Percentiles rank a stretch among this genome's conserved stretches.
phyloP scores from a whole-genome alignment of 1,140 invertebrate species.

The Brachionus sp. region DNA sequence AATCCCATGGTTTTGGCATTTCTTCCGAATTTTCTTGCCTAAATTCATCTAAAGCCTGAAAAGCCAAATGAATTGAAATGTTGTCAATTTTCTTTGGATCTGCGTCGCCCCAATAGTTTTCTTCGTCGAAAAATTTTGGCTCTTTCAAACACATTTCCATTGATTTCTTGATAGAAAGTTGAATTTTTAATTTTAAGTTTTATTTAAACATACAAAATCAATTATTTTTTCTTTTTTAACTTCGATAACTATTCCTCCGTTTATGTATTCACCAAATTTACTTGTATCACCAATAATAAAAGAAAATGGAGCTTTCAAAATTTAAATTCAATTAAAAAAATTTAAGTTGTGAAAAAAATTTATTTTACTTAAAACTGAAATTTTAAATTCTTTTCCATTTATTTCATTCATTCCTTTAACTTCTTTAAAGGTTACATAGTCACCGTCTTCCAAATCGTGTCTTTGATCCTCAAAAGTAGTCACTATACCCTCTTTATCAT shows the following conservation, averaged over 20 bases:
- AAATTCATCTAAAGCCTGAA: slow-evolving; percentile 64
- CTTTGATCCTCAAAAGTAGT: slow-evolving; percentile 61
- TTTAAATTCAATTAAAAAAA: neutral
- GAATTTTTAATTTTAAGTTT: neutral
- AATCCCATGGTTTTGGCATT: slow-evolving; percentile 9
- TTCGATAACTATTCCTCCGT: slow-evolving; percentile 86
- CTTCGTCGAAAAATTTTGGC: slow-evolving; percentile 74
- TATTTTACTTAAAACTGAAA: slow-evolving; percentile 66
- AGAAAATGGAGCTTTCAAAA: slow-evolving; percentile 74
- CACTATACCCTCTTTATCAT: slow-evolving; percentile 70
- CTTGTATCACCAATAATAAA: slow-evolving; percentile 92
- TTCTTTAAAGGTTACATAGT: slow-evolving; percentile 87
- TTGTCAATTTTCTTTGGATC: slow-evolving; percentile 84
- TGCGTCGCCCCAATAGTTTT: neutral
- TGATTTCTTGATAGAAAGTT: slow-evolving; percentile 62
- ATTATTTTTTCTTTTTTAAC: slow-evolving; percentile 86
- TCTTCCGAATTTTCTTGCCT: neutral
- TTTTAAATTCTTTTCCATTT: slow-evolving; percentile 78
- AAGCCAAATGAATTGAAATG: slow-evolving; percentile 80
- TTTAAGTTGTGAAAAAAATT: neutral
- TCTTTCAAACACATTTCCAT: slow-evolving; percentile 71
- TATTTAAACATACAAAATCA: neutral
- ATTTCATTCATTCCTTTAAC: slow-evolving; percentile 90
- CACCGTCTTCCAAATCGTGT: slow-evolving; percentile 75
- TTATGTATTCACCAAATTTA: slow-evolving; percentile 61